A percentile compares a stretch with the other conserved stretches of the same genome.
Conservation (phyloP, 2,797 vertebrate species). For the Luscinia megarhynchos region DNA sequence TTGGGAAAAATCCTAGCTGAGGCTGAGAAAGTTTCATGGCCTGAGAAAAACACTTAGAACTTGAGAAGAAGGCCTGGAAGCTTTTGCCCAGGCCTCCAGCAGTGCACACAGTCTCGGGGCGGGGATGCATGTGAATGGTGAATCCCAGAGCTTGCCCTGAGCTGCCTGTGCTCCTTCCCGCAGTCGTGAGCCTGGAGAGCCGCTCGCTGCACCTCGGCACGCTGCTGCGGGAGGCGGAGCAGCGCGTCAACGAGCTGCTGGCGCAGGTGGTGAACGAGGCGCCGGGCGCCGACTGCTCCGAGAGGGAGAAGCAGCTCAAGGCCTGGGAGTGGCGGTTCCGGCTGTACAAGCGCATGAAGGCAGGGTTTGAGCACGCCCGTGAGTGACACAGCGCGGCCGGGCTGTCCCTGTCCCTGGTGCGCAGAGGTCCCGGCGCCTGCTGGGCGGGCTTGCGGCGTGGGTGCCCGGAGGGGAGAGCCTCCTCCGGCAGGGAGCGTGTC, state of each 20-base stretch:
- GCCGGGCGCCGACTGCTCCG: conserved; percentile 79
- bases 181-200: conserved; percentile 89
- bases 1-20: no score
- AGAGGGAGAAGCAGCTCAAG: conserved; percentile 88
- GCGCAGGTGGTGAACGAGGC: conserved; percentile 83
- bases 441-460: rapidly evolving
- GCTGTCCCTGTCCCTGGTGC: no score
- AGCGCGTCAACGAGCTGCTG: conserved; percentile 84
- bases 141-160: not conserved
- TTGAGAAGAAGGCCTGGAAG: no score
- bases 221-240: conserved; percentile 88
- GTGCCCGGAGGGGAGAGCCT: rapidly evolving
- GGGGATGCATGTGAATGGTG: not conserved
- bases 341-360: conserved; percentile 92
- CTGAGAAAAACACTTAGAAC: no score
- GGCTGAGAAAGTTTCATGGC: no score
- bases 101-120: no score
- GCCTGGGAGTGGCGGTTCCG: conserved; percentile 91
- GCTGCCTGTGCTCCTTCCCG: not conserved
- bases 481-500: rapidly evolving
- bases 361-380: conserved; percentile 87
- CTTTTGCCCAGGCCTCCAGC: no score
- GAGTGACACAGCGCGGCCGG: conserved; percentile 45
- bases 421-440: not conserved
- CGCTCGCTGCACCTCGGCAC: conserved; percentile 86